These are phyloP conservation scores for Sebastes fasciatus DNA, from an alignment of 2,113 vertebrate genomes.

Conservation along the genomic window DNA sequence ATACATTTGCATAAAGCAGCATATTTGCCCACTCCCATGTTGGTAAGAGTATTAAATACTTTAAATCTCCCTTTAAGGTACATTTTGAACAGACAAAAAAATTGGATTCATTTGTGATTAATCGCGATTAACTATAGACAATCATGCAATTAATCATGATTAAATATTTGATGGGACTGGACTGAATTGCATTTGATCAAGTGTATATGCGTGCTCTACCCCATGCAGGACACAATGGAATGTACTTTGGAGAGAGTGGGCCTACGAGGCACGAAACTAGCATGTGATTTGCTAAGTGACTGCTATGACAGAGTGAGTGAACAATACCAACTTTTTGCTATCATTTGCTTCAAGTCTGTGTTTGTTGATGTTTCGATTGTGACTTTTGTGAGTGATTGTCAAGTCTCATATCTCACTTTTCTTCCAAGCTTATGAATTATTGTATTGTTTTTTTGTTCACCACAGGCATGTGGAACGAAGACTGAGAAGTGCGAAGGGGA, in stretches of 20 bases:
- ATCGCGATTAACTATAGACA: no score
- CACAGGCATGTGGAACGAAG: rapidly evolving
- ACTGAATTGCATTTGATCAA: background rate
- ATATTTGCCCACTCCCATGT: no score
- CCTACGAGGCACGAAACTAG: rapidly evolving
- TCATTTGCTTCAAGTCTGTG: background rate
- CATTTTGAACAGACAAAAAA: no score
- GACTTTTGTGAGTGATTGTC: background rate
- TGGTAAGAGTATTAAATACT: no score
- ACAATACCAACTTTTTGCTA: background rate
- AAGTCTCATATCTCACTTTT: background rate
- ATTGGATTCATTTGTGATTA: no score
- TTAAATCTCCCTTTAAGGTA: no score
- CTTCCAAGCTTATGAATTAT: no score
- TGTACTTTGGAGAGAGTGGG: background rate
- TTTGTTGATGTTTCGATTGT: background rate
- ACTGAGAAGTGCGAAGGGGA: background rate
- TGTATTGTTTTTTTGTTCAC: background rate
- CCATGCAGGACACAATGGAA: background rate
- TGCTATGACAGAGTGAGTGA: background rate
- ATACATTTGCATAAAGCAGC: no score
- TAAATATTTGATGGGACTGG: background rate
- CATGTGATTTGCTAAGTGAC: rapidly evolving
- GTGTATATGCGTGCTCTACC: background rate
- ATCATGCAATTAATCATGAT: no score